A percentile compares a stretch with the other conserved stretches of the same genome.
These are phyloP conservation scores for Eurytoma adleriae DNA, from an alignment of 2,888 invertebrate genomes.

Conservation along the genomic window DNA sequence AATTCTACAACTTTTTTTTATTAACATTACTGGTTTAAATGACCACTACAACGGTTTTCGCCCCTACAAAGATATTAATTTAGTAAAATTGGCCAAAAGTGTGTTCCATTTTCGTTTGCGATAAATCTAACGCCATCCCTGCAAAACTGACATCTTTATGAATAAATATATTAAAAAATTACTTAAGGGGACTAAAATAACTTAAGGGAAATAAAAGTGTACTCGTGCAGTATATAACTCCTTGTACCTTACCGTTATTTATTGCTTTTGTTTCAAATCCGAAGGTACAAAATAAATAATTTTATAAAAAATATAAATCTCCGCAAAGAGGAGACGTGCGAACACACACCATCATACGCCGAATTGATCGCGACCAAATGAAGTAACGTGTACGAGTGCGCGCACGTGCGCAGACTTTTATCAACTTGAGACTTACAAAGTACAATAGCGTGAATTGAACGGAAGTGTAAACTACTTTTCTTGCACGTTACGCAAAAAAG, in stretches of 20 bases:
- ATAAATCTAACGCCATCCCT: too few relatives aligned
- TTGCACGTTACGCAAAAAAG: slow-evolving; percentile 15
- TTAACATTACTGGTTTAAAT: too few relatives aligned
- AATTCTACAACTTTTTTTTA: too few relatives aligned
- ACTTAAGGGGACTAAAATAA: too few relatives aligned
- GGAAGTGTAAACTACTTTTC: slow-evolving; percentile 31
- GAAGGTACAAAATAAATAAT: slow-evolving; percentile 69
- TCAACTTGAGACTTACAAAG: slow-evolving; percentile 34
- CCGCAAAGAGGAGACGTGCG: slow-evolving; percentile 27
- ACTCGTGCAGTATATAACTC: slow-evolving; percentile 22
- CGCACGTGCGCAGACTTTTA: slow-evolving; percentile 10
- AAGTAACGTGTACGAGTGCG: slow-evolving; percentile 12
- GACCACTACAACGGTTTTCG: too few relatives aligned
- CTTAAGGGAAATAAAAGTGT: slow-evolving; percentile 19
- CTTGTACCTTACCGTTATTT: slow-evolving; percentile 53
- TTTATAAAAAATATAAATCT: slow-evolving; percentile 73
- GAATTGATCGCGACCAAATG: slow-evolving; percentile 14
- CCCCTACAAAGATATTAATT: too few relatives aligned
- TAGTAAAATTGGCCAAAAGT: too few relatives aligned
- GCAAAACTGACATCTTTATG: too few relatives aligned
- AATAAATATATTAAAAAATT: too few relatives aligned
- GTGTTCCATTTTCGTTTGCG: too few relatives aligned
- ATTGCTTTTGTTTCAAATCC: slow-evolving; percentile 46
- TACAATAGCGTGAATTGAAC: slow-evolving; percentile 37
- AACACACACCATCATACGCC: slow-evolving; percentile 6